Percentiles rank a stretch among this genome's conserved stretches.
Evolutionary conservation across 2,888 invertebrate genomes (phyloP).

Genomic region (Sinotaia quadrata): DNA sequence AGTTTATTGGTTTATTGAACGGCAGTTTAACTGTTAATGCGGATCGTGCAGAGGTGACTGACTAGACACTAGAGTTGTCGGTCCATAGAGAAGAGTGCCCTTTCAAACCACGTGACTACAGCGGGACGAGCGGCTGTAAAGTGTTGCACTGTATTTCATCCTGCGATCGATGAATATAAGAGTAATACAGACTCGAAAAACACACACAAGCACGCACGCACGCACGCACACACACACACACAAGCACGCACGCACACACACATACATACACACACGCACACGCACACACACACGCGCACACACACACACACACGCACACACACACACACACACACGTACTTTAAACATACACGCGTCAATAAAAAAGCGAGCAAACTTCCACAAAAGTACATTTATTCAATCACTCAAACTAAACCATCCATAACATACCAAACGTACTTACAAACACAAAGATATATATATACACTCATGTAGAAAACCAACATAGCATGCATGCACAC

Average conservation of each 20-base stretch:
- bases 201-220: background rate
- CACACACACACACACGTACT: slow-evolving; percentile 5
- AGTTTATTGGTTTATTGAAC: no score
- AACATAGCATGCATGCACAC: background rate
- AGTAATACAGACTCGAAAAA: no score
- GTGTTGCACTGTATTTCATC: no score
- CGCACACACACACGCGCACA: background rate
- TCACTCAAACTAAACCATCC: background rate
- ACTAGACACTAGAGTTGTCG: no score
- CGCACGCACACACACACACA: background rate
- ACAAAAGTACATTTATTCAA: background rate
- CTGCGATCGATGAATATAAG: no score
- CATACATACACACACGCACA: background rate
- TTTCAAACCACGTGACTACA: no score
- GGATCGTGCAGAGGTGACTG: no score
- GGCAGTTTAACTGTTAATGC: no score
- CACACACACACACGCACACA: background rate
- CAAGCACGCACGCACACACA: background rate
- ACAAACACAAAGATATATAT: slow-evolving; percentile 2
- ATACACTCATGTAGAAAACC: background rate
- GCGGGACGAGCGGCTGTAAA: no score
- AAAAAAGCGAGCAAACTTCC: no score
- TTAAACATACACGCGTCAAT: no score
- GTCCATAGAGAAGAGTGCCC: no score
- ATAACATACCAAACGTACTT: background rate